Percentiles rank a stretch among this genome's conserved stretches.
Conservation (phyloP, 1,140 invertebrate species). For the Oncopeltus fasciatus region DNA sequence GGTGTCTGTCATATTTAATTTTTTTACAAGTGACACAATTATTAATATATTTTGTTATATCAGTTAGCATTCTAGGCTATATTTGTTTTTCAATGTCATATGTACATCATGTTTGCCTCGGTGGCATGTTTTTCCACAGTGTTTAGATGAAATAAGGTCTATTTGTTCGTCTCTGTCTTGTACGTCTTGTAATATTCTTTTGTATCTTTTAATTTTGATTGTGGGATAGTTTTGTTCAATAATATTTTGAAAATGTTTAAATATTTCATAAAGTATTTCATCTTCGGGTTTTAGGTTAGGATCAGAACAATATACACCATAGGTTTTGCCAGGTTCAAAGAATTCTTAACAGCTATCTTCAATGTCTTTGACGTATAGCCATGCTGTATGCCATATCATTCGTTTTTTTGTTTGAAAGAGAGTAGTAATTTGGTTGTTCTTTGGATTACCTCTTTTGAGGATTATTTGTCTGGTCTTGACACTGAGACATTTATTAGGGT, state of each 20-base stretch:
- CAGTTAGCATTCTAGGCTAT: too few species aligned
- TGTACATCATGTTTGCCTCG: too few species aligned
- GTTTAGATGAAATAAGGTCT: too few species aligned
- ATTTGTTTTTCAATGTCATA: too few species aligned
- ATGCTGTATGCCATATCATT: background rate
- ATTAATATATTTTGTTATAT: too few species aligned
- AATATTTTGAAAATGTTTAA: background rate
- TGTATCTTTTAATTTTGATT: too few species aligned
- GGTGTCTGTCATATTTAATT: too few species aligned
- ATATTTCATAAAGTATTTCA: background rate
- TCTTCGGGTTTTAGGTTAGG: background rate
- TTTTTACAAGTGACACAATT: too few species aligned
- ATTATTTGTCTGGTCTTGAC: background rate
- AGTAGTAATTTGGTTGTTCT: background rate
- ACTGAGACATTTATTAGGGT: background rate
- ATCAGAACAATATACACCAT: slow-evolving; percentile 9
- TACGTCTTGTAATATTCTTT: too few species aligned
- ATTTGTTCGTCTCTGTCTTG: too few species aligned
- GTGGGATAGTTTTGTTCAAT: background rate
- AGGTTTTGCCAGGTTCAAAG: slow-evolving; percentile 2
- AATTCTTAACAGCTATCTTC: background rate
- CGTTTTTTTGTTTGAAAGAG: background rate
- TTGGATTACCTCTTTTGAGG: background rate
- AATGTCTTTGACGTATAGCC: background rate
- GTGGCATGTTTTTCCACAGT: too few species aligned